These are phyloP conservation scores for Netelia inedita DNA, from an alignment of 2,888 invertebrate species.

Conservation along the genomic window DNA sequence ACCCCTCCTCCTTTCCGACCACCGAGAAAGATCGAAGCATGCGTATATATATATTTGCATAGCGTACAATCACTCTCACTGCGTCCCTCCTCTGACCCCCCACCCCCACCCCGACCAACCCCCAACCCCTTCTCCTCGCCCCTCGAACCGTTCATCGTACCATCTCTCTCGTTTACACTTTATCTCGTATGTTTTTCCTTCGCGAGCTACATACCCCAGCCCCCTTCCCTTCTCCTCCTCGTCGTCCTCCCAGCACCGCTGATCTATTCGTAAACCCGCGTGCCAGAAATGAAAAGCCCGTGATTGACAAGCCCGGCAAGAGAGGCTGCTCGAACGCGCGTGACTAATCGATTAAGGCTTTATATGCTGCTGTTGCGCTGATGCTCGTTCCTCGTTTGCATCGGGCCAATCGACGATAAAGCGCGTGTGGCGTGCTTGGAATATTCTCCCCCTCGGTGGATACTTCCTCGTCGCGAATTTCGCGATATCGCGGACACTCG, in stretches of 20 bases:
- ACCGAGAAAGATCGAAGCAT: slow-evolving; percentile 50
- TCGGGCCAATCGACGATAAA: slow-evolving; percentile 52
- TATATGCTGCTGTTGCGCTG: slow-evolving; percentile 38
- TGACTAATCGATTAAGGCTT: slow-evolving; percentile 72
- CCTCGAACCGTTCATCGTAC: no score
- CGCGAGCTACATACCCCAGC: slow-evolving; percentile 14
- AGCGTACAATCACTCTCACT: slow-evolving; percentile 58
- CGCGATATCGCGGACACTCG: slow-evolving; percentile 24
- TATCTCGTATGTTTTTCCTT: slow-evolving; percentile 18
- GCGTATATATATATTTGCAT: slow-evolving; percentile 60
- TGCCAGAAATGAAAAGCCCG: slow-evolving; percentile 60
- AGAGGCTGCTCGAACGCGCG: slow-evolving; percentile 64
- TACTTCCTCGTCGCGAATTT: slow-evolving; percentile 24
- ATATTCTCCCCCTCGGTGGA: slow-evolving; percentile 14
- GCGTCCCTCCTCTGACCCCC: slow-evolving; percentile 10
- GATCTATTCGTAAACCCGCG: slow-evolving; percentile 1
- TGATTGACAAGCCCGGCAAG: slow-evolving; percentile 62
- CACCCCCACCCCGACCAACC: no score
- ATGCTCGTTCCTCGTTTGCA: slow-evolving; percentile 53
- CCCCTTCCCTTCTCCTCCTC: not conserved
- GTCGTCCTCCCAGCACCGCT: slow-evolving; percentile 10
- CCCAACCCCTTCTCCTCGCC: no score
- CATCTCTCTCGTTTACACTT: slow-evolving; percentile 1
- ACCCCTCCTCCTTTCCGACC: slow-evolving; percentile 16
- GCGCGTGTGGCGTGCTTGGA: slow-evolving; percentile 37